Percentiles rank a stretch among this genome's conserved stretches.
These are phyloP conservation scores for Ahaetulla prasina DNA, from an alignment of 2,113 vertebrate genomes.

Conservation along the genomic window DNA sequence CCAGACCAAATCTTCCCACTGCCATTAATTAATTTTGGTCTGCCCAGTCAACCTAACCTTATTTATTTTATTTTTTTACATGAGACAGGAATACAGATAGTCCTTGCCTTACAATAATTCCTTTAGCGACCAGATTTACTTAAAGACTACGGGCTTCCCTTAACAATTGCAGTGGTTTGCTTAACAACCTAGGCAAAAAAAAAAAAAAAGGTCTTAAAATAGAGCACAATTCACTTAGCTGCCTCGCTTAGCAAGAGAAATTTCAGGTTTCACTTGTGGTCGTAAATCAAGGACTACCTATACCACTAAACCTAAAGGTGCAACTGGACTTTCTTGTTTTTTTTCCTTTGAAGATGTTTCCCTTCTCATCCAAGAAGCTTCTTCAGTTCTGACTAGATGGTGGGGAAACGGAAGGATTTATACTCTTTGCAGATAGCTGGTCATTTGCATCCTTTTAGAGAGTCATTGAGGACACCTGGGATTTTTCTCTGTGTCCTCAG, in stretches of 20 bases:
- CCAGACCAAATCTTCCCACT: neutral
- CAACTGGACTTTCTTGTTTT: too few relatives aligned
- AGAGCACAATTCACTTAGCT: neutral
- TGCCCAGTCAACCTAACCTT: neutral
- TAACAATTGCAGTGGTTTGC: neutral
- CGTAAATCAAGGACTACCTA: neutral
- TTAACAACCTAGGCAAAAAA: neutral
- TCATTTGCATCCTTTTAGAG: too few relatives aligned
- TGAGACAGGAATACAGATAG: neutral
- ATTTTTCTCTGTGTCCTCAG: too few relatives aligned
- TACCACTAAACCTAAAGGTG: neutral
- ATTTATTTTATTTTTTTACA: neutral
- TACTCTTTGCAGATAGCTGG: too few relatives aligned
- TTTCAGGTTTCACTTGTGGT: neutral
- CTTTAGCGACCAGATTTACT: neutral
- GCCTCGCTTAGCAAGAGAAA: neutral
- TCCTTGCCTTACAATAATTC: neutral
- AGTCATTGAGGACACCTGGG: too few relatives aligned
- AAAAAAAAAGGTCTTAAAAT: neutral
- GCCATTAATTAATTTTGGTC: neutral
- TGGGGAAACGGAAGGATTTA: too few relatives aligned
- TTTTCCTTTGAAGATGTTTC: too few relatives aligned
- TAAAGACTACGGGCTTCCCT: neutral
- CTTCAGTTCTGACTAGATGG: too few relatives aligned
- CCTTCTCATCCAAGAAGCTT: too few relatives aligned